These are phyloP conservation scores for Geotrupes spiniger DNA, from an alignment of 2,888 invertebrate species.

Conservation along the genomic window DNA sequence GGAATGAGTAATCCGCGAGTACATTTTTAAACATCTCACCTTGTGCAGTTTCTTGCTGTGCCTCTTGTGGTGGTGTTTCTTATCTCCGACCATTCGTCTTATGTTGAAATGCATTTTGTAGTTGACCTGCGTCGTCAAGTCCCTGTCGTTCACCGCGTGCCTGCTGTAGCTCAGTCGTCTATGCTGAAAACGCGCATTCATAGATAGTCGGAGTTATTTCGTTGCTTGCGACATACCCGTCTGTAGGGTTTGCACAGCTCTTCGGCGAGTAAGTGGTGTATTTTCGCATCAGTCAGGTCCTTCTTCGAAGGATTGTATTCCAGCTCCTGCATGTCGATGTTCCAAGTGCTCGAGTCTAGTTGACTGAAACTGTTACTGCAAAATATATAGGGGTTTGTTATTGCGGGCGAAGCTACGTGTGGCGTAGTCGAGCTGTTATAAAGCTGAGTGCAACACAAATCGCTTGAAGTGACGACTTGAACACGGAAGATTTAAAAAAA, in stretches of 20 bases:
- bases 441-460: conserved; percentile 9
- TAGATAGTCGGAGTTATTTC: background rate
- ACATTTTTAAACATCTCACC: too few species aligned
- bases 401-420: too few species aligned
- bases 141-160: conserved; percentile 85
- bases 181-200: conserved; percentile 61
- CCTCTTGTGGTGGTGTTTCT: conserved; percentile 70
- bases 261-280: conserved; percentile 88
- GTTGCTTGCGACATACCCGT: conserved; percentile 60
- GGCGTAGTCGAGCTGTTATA: conserved; percentile 1
- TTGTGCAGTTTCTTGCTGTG: conserved; percentile 82
- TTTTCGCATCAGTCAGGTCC: conserved; percentile 89
- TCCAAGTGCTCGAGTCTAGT: conserved; percentile 81
- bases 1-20: too few species aligned
- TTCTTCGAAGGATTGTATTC: conserved; percentile 91
- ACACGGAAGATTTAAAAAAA: too few species aligned
- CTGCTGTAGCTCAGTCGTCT: conserved; percentile 87
- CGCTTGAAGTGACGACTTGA: too few species aligned
- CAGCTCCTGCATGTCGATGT: conserved; percentile 89
- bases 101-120: conserved; percentile 89
- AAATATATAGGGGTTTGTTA: conserved; percentile 25
- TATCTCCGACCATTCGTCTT: conserved; percentile 80
- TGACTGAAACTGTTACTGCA: conserved; percentile 80
- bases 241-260: conserved; percentile 84
- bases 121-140: conserved; percentile 81